Conservation (phyloP, 2,113 vertebrate genomes). For the Nyctibius bracteatus region DNA sequence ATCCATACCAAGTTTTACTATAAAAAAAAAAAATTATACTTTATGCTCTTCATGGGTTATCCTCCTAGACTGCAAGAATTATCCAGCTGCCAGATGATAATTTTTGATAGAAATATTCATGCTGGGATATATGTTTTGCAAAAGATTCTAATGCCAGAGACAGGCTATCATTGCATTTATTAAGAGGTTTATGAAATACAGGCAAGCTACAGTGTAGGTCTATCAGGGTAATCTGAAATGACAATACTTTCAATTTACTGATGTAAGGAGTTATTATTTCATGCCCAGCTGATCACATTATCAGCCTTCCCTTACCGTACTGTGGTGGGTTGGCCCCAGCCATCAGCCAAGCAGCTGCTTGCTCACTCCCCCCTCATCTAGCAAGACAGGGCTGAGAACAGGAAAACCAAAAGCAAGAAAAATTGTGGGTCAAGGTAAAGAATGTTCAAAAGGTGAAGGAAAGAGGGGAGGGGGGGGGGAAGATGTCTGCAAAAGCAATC, state of each 20-base stretch:
- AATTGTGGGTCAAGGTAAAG: background rate
- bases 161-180: background rate
- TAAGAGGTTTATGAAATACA: background rate
- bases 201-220: background rate
- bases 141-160: background rate
- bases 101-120: background rate
- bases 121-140: background rate
- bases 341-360: background rate
- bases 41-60: background rate
- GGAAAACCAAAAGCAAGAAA: background rate
- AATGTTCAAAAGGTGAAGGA: background rate
- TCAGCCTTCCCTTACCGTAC: background rate
- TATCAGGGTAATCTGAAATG: background rate
- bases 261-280: background rate
- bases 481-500: background rate
- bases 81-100: background rate
- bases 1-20: background rate
- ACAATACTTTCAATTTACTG: background rate
- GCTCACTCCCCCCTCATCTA: background rate
- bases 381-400: background rate
- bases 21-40: background rate
- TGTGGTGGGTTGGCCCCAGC: background rate
- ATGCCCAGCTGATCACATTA: background rate
- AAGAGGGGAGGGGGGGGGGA: too few relatives aligned
- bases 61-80: background rate